These are phyloP conservation scores for Ispidina picta DNA, from an alignment of 2,797 vertebrate genomes.

Conservation along the genomic window DNA sequence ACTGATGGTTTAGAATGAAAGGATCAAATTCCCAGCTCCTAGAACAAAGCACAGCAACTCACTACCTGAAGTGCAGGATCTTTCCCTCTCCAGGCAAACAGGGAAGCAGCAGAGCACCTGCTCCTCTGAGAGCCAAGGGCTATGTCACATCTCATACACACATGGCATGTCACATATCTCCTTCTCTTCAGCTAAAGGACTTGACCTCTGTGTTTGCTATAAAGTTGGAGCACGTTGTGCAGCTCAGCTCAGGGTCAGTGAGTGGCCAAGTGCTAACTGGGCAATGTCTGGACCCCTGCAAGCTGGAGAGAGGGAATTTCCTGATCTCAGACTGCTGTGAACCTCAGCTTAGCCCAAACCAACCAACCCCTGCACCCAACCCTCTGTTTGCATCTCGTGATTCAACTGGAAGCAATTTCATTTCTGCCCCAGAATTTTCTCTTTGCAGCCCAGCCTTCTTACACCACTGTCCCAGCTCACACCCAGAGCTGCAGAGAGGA, in stretches of 20 bases:
- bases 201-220: not conserved
- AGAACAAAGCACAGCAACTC: not conserved
- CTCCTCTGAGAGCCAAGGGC: not conserved
- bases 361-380: rapidly evolving
- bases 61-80: not conserved
- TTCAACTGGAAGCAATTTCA: not conserved
- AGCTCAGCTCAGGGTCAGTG: not conserved
- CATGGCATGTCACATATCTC: too few species aligned
- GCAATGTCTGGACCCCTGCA: not conserved
- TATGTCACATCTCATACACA: not conserved
- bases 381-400: not conserved
- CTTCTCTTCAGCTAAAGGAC: not conserved
- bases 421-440: not conserved
- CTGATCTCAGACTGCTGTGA: rapidly evolving
- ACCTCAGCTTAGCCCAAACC: not conserved
- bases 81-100: not conserved
- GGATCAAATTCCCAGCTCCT: not conserved
- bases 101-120: not conserved
- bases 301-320: not conserved
- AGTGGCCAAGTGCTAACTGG: not conserved
- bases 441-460: not conserved
- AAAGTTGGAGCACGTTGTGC: not conserved
- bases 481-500: not conserved
- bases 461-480: rapidly evolving
- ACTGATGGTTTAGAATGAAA: not conserved